Base-by-base conservation (phyloP, 2,797 vertebrate genomes). In the Sciaenops ocellatus region DNA sequence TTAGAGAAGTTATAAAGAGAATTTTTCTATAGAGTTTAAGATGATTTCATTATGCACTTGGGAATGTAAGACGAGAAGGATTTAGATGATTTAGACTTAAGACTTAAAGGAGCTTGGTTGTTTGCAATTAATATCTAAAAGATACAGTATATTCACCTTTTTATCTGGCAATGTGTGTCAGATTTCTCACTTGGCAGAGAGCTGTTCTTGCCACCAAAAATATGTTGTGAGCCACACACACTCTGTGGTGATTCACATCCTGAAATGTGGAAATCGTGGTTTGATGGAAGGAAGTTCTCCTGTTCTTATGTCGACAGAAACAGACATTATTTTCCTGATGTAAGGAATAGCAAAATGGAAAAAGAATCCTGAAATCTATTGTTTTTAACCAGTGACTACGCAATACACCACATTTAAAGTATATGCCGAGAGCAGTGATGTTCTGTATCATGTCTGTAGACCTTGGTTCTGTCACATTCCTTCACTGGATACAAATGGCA, bases 401-500 rank as follows among this genome's bases (percentile, higher is more conserved):
- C 28, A 41, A 9, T 12, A 18, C 16, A 66, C 2, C 12, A 24
- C 2, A 6, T 59, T 41, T 42, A 50, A 68, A 69, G 30, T 48
- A 44, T 69, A 18, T 73, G 22, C 55, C 51, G 65, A 22, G 34
- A 73, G 54, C 46, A 46, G 6, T 16, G 68, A 76, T 86, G 68
- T 73, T 78, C 68, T 62, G 48, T 66, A 56, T 84, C 79, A 57
- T 68, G 71, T 80, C 80, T 69, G 22, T 20, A 78, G 78, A 83
- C 76, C 38, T 50, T 44, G 76, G 17, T 56, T 69, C 75, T 70
- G 69, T 73, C 84, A 82, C 78, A 90, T 85, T 86, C 76, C 83
- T 84, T 84, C 79, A 67, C 60, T 69, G 76, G 69, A 61, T 85
- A 71, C 76, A 63, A 79, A 87, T 73, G 57, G 80, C 83, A 87